Base-by-base conservation (phyloP, 1,140 invertebrate species). In the Lasioglossum albipes region DNA sequence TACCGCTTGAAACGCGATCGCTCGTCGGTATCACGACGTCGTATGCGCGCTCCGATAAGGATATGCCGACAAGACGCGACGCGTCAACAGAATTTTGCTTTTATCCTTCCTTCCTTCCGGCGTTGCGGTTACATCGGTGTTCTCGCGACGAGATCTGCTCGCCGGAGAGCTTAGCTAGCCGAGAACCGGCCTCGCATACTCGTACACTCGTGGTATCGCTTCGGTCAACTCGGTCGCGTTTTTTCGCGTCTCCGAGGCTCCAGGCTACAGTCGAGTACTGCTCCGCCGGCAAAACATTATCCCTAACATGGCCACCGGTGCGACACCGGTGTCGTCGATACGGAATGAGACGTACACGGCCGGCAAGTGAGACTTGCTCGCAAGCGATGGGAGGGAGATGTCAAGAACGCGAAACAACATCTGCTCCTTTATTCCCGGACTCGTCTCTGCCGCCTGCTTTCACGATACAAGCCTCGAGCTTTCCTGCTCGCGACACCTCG, bases 91-190 rank as follows among this genome's bases (percentile, higher is more conserved):
- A 49, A 13, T 41, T 88, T 87, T 84, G 87, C 73, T 5, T 5
- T 3, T 5, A 36, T 36, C 36, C 84, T 80, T 74, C 57, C 68
- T 54, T 66, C 41, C 41, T 66, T 42, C 68, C 59, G 42, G 75
- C 42, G 57, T 57, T 52, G n/a, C 54, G 68, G 36, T 45, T 49
- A 49, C 45, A 12, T 49, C 45, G 87, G 85, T 88, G 87, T 49
- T 49, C 45, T 12, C 45, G 85, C 85, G 84, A 85, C 86, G 83
- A 87, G 72, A 84, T 79, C 73, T 70, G 36, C 65, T 66, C 57
- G 71, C 59, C 45, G 79, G 45, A 7, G 36, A 31, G 49, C 52
- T 68, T 83, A 83, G 73, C 79, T 81, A 54, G 42, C 71, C 74
- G 68, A 81, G 81, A 83, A 83, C 78, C 78, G 31, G 67, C 71